A percentile compares a stretch with the other conserved stretches of the same genome.
Evolutionary conservation across 2,113 vertebrate species (phyloP).

Genomic region (Menura novaehollandiae): DNA sequence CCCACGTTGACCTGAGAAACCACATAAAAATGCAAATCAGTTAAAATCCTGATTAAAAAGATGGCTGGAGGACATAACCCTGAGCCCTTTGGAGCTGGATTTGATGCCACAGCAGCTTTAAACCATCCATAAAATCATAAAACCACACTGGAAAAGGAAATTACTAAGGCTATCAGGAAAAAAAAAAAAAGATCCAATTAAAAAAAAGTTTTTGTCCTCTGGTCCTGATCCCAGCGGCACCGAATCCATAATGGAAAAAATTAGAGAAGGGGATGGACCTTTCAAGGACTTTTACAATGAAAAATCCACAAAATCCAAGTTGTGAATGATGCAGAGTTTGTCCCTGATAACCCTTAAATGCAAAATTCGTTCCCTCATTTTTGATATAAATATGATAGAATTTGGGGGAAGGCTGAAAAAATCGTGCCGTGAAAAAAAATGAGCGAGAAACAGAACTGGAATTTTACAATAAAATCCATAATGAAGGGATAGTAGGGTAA

Average conservation of each 20-base stretch:
- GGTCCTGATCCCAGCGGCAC: not conserved
- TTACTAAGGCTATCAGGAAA: rapidly evolving
- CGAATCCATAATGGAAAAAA: rapidly evolving
- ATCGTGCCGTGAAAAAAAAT: not conserved
- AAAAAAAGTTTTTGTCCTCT: not conserved
- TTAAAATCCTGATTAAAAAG: not conserved
- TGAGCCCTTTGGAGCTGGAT: not conserved
- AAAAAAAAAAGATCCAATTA: not conserved
- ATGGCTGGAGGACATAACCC: not conserved
- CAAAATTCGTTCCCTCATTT: not conserved
- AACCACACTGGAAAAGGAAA: rapidly evolving
- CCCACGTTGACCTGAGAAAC: not conserved
- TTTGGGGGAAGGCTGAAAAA: not conserved
- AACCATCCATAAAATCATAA: not conserved
- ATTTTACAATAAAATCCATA: not conserved
- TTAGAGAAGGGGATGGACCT: rapidly evolving
- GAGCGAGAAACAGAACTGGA: not conserved
- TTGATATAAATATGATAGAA: rapidly evolving
- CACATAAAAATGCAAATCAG: not conserved
- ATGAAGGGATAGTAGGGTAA: not conserved
- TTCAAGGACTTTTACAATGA: not conserved
- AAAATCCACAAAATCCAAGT: not conserved
- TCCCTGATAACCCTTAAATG: rapidly evolving
- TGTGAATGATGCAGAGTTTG: rapidly evolving
- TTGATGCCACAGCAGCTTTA: not conserved